phyloP scores from a whole-genome alignment of 2,888 invertebrate genomes.

The Sipha maydis region DNA sequence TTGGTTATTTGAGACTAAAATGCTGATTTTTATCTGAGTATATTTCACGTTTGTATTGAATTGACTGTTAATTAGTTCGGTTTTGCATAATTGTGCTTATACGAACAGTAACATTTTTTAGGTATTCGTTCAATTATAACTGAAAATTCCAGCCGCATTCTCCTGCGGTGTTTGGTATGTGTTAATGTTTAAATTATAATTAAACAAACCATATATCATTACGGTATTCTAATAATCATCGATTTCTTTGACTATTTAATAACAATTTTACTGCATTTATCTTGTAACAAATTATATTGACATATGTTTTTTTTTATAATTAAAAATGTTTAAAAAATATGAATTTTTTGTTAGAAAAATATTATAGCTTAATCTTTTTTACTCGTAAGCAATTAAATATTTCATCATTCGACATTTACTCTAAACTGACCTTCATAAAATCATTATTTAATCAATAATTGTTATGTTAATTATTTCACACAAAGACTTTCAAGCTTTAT shows the following conservation, averaged over 20 bases:
- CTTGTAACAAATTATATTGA: no score
- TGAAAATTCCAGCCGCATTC: neutral
- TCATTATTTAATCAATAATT: neutral
- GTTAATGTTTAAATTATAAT: neutral
- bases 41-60: neutral
- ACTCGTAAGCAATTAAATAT: neutral
- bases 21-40: neutral
- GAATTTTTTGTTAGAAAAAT: neutral
- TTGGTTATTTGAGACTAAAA: neutral
- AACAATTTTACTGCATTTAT: no score
- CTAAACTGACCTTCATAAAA: neutral
- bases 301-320: no score
- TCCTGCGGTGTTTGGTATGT: neutral
- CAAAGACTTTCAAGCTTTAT: neutral
- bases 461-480: neutral
- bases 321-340: neutral
- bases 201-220: neutral
- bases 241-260: neutral
- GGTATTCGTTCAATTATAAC: neutral
- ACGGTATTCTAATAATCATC: neutral
- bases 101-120: neutral
- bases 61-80: neutral
- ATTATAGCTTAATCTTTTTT: neutral
- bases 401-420: neutral
- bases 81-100: neutral